These are phyloP conservation scores for Budorcas taxicolor DNA, from an alignment of 2,113 vertebrate species.

Conservation along the genomic window DNA sequence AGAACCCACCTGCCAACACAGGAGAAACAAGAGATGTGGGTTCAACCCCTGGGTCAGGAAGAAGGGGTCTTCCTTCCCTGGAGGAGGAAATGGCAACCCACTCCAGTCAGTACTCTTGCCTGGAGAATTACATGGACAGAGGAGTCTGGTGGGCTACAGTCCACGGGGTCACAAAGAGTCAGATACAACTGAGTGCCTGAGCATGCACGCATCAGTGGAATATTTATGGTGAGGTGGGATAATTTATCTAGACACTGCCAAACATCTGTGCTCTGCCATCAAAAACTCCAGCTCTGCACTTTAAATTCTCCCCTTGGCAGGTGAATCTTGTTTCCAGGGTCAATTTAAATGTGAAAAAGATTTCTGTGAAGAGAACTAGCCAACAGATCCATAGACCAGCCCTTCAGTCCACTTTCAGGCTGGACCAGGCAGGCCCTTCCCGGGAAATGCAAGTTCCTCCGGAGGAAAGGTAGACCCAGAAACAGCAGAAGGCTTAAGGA, in stretches of 20 bases:
- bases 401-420: not conserved
- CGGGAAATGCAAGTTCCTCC: not conserved
- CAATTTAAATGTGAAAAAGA: not conserved
- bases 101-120: not conserved
- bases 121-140: not conserved
- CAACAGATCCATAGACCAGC: not conserved
- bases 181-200: not conserved
- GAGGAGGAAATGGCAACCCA: not conserved
- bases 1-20: not conserved
- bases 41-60: not conserved
- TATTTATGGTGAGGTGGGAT: not conserved
- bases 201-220: not conserved
- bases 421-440: not conserved
- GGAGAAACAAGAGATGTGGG: not conserved
- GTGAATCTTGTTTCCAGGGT: not conserved
- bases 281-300: not conserved
- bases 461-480: not conserved
- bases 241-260: not conserved
- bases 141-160: not conserved
- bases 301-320: not conserved
- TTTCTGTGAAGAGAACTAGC: not conserved
- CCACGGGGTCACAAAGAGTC: not conserved
- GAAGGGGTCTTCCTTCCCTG: not conserved
- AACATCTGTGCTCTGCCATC: not conserved
- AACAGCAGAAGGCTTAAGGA: not conserved